Base-by-base conservation (phyloP, 2,113 vertebrate species). In the Neopipo cinnamomea region DNA sequence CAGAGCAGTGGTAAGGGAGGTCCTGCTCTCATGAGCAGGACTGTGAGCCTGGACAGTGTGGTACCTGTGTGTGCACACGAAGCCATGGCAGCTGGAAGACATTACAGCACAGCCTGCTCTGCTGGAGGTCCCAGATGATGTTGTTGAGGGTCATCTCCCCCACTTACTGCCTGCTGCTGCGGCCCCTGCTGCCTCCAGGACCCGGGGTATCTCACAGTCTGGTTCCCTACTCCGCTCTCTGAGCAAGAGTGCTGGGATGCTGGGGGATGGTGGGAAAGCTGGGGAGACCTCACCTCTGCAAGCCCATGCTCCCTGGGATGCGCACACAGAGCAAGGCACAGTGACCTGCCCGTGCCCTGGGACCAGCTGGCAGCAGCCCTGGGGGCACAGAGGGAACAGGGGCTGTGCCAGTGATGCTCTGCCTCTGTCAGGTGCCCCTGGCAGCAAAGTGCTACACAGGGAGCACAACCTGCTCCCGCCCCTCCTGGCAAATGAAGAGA, bases 381-480 rank as follows among this genome's bases (percentile, higher is more conserved):
- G 25, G 0, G 3, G n/a, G 20, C 31, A 30, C 4, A 35, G 8
- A 20, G 27, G 31, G 37, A 9, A 14, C 15, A 63, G 66, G 6
- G 30, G 31, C n/a, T 59, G 22, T 30, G 59, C 20, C 4, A 5
- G 47, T 0, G 1, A 8, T 9, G 27, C 50, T 52, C 56, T 78
- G 73, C 35, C 49, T 1, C 12, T 5, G 2, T 12, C 42, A 12
- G 42, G 52, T 19, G 12, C 47, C 0, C 0, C 16, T 7, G 37
- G 31, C 3, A 7, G 35, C 66, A 63, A 42, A 37, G 42, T 16
- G 56, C 70, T 44, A 47, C 20, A 2, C 30, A 12, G 41, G 46
- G 35, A 61, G 27, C 41, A 84, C 19, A 47, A 3, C 11, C n/a
- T n/a, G 14, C 50, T 56, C 20, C 11, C 59, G 4, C 23, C 2